phyloP scores from a whole-genome alignment of 2,113 vertebrate genomes.

The Corythoichthys intestinalis region DNA sequence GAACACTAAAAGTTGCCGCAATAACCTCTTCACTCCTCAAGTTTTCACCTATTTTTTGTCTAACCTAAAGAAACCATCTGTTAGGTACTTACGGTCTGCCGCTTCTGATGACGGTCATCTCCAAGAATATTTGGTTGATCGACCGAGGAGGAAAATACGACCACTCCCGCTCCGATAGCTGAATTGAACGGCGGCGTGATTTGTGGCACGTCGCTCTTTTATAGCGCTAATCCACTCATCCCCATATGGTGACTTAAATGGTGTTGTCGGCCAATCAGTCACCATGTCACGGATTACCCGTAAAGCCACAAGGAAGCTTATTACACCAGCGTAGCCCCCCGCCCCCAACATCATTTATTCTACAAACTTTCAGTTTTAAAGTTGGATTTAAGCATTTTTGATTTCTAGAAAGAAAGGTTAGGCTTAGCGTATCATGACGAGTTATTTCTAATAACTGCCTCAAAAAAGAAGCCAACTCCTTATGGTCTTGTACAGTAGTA shows the following conservation, averaged over 20 bases:
- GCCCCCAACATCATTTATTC: not conserved
- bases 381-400: not conserved
- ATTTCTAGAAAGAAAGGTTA: not conserved
- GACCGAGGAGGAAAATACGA: not conserved
- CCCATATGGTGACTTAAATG: slow-evolving; percentile 70
- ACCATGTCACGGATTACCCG: slow-evolving; percentile 57
- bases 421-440: too few species aligned
- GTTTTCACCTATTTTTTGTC: too few species aligned
- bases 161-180: not conserved
- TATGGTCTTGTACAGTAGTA: too few species aligned
- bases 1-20: not conserved
- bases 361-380: not conserved
- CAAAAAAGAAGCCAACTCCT: too few species aligned
- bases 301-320: slow-evolving; percentile 41
- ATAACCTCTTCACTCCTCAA: too few species aligned
- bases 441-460: too few species aligned
- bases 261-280: slow-evolving; percentile 37
- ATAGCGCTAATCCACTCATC: slow-evolving; percentile 72
- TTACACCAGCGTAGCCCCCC: not conserved
- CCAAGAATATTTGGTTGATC: not conserved
- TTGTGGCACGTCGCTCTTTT: slow-evolving; percentile 46
- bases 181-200: not conserved
- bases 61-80: not conserved
- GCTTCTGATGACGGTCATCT: slow-evolving; percentile 70
- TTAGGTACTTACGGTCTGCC: slow-evolving; percentile 66